phyloP scores from a whole-genome alignment of 2,888 invertebrate species.

The Chydorus sphaericus region DNA sequence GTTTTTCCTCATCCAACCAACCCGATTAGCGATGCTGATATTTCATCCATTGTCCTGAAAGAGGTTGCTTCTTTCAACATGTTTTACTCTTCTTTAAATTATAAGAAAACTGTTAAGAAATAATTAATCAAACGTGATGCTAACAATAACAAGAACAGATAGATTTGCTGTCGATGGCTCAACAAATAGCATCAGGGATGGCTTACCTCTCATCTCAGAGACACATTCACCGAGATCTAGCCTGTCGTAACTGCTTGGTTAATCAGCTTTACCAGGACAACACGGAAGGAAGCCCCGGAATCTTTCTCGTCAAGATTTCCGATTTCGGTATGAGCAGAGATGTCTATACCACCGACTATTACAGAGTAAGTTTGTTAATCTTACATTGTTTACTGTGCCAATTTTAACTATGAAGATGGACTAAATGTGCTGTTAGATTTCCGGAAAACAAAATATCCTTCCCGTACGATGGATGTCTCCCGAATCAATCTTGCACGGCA shows the following conservation, averaged over 20 bases:
- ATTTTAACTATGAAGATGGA: no score
- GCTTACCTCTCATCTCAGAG: conserved; percentile 61
- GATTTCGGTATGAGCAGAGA: conserved; percentile 84
- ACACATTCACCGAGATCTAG: conserved; percentile 72
- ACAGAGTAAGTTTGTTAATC: conserved; percentile 60
- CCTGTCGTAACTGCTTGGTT: conserved; percentile 71
- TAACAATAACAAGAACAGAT: conserved; percentile 35
- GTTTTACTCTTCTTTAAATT: no score
- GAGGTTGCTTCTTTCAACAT: no score
- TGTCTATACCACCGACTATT: conserved; percentile 80
- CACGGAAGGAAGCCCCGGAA: no score
- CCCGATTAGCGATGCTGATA: no score
- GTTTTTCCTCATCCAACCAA: no score
- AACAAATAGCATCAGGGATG: conserved; percentile 67
- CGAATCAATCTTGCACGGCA: conserved; percentile 75
- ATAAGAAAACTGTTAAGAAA: no score
- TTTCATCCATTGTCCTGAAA: no score
- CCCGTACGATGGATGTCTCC: conserved; percentile 93
- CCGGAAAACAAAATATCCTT: conserved; percentile 58
- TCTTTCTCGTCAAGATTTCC: conserved; percentile 74
- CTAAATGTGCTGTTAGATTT: conserved; percentile 60
- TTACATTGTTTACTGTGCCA: no score
- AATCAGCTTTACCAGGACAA: conserved; percentile 50
- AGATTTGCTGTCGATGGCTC: conserved; percentile 33
- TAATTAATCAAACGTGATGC: conserved; percentile 35